Conservation (phyloP, 2,797 vertebrate species). For the Scolopax bukidnonensis region DNA sequence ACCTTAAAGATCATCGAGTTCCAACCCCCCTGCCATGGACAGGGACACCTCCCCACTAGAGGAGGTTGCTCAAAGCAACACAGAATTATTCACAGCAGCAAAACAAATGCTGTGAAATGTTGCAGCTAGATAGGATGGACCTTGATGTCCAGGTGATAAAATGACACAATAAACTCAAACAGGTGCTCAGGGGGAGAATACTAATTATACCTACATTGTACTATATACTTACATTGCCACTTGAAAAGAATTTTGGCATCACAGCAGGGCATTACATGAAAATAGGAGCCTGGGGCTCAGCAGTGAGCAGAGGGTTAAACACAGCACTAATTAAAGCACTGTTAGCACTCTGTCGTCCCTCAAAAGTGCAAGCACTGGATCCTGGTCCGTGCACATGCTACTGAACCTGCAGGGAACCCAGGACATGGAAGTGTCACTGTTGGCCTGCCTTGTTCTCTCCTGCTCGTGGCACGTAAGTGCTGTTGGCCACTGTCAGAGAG, state of each 20-base stretch:
- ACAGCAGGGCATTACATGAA: neutral
- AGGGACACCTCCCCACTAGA: too few relatives aligned
- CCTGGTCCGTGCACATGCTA: neutral
- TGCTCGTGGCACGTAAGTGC: accelerated
- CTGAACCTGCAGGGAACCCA: neutral
- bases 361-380: neutral
- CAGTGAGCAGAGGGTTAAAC: neutral
- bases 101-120: neutral
- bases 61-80: too few relatives aligned
- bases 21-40: too few relatives aligned
- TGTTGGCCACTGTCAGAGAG: neutral
- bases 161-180: neutral
- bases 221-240: neutral
- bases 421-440: neutral
- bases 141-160: neutral
- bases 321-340: neutral
- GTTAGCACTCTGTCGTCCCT: neutral
- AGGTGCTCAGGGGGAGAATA: neutral
- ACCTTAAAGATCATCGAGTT: too few relatives aligned
- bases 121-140: neutral
- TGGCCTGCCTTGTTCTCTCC: neutral
- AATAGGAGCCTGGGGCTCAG: neutral
- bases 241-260: neutral
- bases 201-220: neutral
- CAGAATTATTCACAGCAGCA: neutral